Evolutionary conservation across 2,888 invertebrate genomes (phyloP).

Genomic region (Drosophila borborema): DNA sequence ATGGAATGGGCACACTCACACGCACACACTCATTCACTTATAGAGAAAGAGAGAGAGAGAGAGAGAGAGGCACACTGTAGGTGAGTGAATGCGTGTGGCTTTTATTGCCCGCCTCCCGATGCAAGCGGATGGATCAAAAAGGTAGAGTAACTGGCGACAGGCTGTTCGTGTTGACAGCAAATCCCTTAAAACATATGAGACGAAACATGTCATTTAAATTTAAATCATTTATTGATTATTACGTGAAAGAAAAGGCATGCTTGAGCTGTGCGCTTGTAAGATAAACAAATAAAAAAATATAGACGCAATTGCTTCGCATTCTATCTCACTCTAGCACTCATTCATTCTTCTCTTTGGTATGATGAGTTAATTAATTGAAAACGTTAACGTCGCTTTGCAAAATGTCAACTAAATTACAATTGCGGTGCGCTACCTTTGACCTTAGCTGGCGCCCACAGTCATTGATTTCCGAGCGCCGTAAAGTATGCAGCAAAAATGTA

Average conservation of each 20-base stretch:
- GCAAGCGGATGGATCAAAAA: constrained; percentile 22
- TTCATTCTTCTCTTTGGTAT: not conserved
- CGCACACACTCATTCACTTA: not conserved
- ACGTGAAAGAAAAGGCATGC: not conserved
- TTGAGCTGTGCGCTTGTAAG: not conserved
- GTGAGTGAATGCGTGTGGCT: constrained; percentile 73
- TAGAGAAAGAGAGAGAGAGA: not conserved
- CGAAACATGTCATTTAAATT: constrained; percentile 22
- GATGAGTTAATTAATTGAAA: constrained; percentile 21
- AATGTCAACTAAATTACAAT: constrained; percentile 58
- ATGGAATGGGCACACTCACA: constrained; percentile 2
- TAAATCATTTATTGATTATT: constrained; percentile 29
- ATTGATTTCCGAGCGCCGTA: constrained; percentile 52
- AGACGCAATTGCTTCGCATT: not conserved
- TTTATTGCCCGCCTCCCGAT: constrained; percentile 62
- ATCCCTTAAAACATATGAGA: constrained; percentile 30
- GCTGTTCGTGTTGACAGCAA: constrained; percentile 68
- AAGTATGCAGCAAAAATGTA: constrained; percentile 53
- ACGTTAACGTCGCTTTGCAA: constrained; percentile 31
- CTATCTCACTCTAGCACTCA: not conserved
- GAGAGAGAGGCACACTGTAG: constrained; percentile 10
- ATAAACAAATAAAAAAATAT: not conserved
- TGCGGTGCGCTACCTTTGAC: constrained; percentile 61
- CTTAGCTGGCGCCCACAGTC: constrained; percentile 46
- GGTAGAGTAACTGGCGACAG: constrained; percentile 65